phyloP scores from a whole-genome alignment of 2,888 invertebrate genomes.

The Cantharis lateralis region DNA sequence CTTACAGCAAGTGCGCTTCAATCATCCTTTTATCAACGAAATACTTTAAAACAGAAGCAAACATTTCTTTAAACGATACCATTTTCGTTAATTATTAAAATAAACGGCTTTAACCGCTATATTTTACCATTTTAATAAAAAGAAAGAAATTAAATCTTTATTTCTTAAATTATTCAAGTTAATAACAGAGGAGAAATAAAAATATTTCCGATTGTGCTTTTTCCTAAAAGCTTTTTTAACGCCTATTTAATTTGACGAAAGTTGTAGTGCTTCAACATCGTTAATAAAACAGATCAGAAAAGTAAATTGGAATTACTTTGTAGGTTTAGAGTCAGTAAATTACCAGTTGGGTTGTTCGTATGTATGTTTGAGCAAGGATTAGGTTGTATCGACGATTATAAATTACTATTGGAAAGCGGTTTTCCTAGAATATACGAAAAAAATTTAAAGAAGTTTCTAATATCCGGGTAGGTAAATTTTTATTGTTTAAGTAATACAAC shows the following conservation, averaged over 20 bases:
- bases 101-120: not conserved
- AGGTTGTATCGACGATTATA: not conserved
- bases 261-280: not conserved
- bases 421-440: not conserved
- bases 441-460: not conserved
- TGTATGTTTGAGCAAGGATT: not conserved
- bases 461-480: not conserved
- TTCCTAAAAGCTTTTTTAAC: not conserved
- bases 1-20: not conserved
- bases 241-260: not conserved
- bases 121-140: not conserved
- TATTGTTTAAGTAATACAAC: not conserved
- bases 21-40: not conserved
- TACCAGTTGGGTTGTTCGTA: not conserved
- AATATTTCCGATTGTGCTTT: not conserved
- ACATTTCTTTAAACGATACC: not conserved
- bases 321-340: not conserved
- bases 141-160: not conserved
- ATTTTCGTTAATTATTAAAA: not conserved
- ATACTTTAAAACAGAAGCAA: no score
- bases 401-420: not conserved
- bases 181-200: not conserved
- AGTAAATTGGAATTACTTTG: not conserved
- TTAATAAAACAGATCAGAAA: not conserved
- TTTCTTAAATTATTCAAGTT: not conserved